A percentile compares a stretch with the other conserved stretches of the same genome.
Conservation (phyloP, 2,797 vertebrate genomes). For the Urophycis tenuis region DNA sequence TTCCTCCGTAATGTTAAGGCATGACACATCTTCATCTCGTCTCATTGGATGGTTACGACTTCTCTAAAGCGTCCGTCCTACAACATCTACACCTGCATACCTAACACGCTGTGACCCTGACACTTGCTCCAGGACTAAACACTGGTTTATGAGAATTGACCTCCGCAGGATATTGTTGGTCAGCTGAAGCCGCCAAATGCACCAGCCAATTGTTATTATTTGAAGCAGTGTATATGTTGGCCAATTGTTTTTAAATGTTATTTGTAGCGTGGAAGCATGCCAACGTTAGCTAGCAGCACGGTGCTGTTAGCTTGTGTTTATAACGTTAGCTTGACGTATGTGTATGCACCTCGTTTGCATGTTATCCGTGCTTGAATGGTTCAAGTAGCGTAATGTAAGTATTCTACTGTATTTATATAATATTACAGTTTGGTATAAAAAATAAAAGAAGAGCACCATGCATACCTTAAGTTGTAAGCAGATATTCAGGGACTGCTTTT, state of each 20-base stretch:
- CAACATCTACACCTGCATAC: background rate
- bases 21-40: background rate
- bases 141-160: background rate
- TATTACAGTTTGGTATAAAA: background rate
- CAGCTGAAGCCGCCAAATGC: too few relatives aligned
- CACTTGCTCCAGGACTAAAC: background rate
- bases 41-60: background rate
- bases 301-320: background rate
- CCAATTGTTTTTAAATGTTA: background rate
- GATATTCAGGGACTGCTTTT: slow-evolving; percentile 1
- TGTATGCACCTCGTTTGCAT: too few relatives aligned
- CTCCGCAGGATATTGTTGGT: too few relatives aligned
- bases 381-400: background rate
- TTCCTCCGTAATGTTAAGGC: background rate
- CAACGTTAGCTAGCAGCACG: background rate
- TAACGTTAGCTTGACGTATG: background rate
- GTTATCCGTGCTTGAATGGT: too few relatives aligned
- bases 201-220: too few relatives aligned
- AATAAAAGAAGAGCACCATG: background rate
- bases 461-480: slow-evolving; percentile 15
- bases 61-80: background rate
- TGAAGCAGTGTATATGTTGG: background rate
- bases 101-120: too few relatives aligned
- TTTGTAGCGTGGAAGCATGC: background rate
- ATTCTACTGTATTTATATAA: background rate